These are phyloP conservation scores for Micropterix aruncella DNA, from an alignment of 2,888 invertebrate species.

Conservation along the genomic window DNA sequence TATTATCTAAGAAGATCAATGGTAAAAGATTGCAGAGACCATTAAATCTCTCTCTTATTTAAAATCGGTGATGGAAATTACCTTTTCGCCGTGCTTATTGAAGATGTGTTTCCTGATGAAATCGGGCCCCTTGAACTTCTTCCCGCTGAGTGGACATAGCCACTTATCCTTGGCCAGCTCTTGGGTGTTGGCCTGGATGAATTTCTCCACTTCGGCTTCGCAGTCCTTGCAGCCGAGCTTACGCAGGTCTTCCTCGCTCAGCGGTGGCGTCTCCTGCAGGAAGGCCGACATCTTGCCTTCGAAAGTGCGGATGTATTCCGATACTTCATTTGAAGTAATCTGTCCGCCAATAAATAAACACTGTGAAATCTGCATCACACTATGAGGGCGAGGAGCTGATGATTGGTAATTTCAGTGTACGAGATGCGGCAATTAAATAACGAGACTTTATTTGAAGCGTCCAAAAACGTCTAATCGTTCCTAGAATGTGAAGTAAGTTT, in stretches of 20 bases:
- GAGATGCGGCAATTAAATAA: no score
- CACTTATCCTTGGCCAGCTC: conserved; percentile 97
- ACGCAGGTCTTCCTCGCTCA: conserved; percentile 62
- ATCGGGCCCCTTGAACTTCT: conserved; percentile 98
- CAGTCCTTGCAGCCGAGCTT: conserved; percentile 73
- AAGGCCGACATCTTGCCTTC: conserved; percentile 88
- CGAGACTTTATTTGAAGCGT: no score
- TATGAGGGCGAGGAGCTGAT: no score
- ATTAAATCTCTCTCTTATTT: no score
- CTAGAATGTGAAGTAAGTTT: no score
- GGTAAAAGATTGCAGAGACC: no score
- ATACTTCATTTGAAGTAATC: conserved; percentile 56
- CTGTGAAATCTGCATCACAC: no score
- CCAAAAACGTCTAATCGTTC: no score
- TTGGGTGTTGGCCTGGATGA: conserved; percentile 90
- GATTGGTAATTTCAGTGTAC: no score
- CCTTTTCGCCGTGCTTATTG: conserved; percentile 93
- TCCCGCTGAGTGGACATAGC: conserved; percentile 96
- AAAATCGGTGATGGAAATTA: no score
- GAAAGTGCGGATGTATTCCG: conserved; percentile 65
- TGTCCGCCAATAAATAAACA: no score
- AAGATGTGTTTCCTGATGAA: conserved; percentile 97
- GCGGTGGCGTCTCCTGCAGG: conserved; percentile 59
- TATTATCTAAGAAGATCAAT: no score
- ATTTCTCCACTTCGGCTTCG: conserved; percentile 77